Conservation (phyloP, 2,888 invertebrate genomes). For the Tachystola acroxantha region DNA sequence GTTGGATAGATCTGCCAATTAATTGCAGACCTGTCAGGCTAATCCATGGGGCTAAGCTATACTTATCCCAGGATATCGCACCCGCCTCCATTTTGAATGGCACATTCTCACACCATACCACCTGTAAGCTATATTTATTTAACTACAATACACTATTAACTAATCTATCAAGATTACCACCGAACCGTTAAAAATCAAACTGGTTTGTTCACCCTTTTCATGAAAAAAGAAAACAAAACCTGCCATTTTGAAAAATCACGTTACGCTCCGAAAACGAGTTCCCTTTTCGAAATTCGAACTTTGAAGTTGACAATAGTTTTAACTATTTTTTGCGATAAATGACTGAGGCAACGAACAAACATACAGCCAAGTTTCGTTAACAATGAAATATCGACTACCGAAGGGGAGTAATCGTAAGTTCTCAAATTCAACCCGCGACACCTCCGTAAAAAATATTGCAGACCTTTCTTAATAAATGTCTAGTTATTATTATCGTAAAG, state of each 20-base stretch:
- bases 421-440: conserved; percentile 8
- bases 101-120: conserved; percentile 4
- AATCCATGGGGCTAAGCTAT: no score
- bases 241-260: conserved; percentile 36
- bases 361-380: conserved; percentile 32
- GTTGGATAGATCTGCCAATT: no score
- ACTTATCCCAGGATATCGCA: no score
- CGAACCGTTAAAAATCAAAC: conserved; percentile 36
- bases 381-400: conserved; percentile 32
- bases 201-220: conserved; percentile 22
- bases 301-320: conserved; percentile 38
- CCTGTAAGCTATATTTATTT: conserved; percentile 5
- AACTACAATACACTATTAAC: conserved; percentile 5
- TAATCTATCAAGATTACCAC: conserved; percentile 13
- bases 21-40: no score
- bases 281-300: conserved; percentile 34
- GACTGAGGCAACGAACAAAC: conserved; percentile 43
- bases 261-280: conserved; percentile 38
- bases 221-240: conserved; percentile 24
- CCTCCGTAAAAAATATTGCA: conserved; percentile 5
- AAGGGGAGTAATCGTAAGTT: conserved; percentile 13
- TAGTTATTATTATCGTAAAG: conserved; percentile 22
- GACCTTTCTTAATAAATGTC: conserved; percentile 10
- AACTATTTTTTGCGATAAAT: conserved; percentile 48
- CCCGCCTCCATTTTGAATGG: neutral